Evolutionary conservation across 1,140 invertebrate species (phyloP).

Genomic region (Magallana ariakensis): DNA sequence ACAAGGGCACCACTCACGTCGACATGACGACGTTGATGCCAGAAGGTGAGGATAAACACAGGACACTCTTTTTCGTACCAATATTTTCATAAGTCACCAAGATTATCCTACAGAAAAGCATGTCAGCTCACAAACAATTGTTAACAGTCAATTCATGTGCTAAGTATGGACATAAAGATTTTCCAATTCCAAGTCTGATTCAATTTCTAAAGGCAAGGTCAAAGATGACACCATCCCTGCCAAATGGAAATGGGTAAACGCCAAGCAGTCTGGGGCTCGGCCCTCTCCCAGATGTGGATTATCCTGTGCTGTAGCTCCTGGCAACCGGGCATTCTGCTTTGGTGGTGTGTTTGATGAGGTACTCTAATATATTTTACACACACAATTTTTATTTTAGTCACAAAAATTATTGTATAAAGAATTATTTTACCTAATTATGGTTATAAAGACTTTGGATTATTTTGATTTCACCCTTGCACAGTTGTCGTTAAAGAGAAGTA

Average conservation of each 20-base stretch:
- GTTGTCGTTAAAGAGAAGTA: background rate
- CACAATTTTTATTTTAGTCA: too few species aligned
- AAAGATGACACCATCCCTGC: slow-evolving; percentile 61
- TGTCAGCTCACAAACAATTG: too few species aligned
- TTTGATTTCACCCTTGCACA: background rate
- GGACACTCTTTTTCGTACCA: too few species aligned
- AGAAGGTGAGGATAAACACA: slow-evolving; percentile 83
- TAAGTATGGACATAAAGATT: too few species aligned
- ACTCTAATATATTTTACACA: background rate
- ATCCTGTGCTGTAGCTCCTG: slow-evolving; percentile 80
- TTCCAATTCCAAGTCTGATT: background rate
- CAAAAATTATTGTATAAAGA: too few species aligned
- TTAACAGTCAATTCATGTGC: too few species aligned
- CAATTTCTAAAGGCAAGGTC: slow-evolving; percentile 58
- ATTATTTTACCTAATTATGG: background rate
- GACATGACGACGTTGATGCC: slow-evolving; percentile 89
- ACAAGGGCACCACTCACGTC: slow-evolving; percentile 89
- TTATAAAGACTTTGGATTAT: background rate
- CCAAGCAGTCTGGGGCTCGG: slow-evolving; percentile 85
- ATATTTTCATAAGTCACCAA: too few species aligned
- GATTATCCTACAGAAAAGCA: too few species aligned
- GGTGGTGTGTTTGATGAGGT: slow-evolving; percentile 88
- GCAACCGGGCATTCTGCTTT: slow-evolving; percentile 86
- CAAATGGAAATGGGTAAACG: slow-evolving; percentile 88
- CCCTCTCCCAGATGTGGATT: slow-evolving; percentile 87